These are phyloP conservation scores for Onychomys arenicola DNA, from an alignment of 2,797 vertebrate genomes.

Conservation along the genomic window DNA sequence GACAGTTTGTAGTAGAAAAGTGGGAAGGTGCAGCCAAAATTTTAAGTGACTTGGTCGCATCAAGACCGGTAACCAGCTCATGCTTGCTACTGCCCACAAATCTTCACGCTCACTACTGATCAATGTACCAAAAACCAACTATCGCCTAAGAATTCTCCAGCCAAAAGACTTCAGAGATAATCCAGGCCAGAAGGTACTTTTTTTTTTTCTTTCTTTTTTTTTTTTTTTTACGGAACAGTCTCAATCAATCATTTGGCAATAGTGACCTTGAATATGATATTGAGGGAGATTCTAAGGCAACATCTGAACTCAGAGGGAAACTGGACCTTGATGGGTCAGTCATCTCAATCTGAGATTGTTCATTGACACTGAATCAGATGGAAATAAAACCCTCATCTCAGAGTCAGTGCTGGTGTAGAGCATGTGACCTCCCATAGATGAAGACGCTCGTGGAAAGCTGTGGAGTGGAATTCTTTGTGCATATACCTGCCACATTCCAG, in stretches of 20 bases:
- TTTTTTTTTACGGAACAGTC: background rate
- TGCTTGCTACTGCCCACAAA: background rate
- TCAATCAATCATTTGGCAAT: background rate
- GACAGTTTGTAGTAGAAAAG: background rate
- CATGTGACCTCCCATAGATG: background rate
- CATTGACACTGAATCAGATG: background rate
- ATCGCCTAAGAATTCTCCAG: background rate
- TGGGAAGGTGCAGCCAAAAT: background rate
- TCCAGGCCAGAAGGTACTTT: background rate
- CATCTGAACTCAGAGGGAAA: conserved; percentile 1
- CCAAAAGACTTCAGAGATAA: background rate
- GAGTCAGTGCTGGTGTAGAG: background rate
- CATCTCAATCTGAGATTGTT: background rate
- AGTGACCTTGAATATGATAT: background rate
- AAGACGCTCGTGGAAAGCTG: background rate
- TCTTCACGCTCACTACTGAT: background rate
- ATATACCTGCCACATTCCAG: background rate
- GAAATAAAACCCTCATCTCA: background rate
- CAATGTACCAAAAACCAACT: background rate
- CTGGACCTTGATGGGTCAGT: background rate
- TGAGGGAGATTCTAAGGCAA: conserved; percentile 16
- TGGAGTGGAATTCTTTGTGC: background rate
- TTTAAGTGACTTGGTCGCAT: conserved; percentile 15
- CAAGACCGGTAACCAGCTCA: background rate
- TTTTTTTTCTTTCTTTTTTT: background rate